Evolutionary conservation across 37 sponge, comb jelly and placozoan species (phyloP).

Genomic region (Aplysina aerophoba): DNA sequence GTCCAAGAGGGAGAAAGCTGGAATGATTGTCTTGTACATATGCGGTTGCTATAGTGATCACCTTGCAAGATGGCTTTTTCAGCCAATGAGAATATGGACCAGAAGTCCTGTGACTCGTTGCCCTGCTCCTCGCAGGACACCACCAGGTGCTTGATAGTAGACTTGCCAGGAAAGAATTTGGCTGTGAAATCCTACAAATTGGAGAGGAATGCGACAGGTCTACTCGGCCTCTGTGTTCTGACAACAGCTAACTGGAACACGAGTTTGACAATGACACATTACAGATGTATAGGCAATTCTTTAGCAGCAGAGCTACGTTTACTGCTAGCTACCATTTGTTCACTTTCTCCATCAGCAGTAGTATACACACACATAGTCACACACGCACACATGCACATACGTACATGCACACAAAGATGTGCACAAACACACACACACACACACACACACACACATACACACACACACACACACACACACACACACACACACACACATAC

Average conservation of each 20-base stretch:
- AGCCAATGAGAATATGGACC: conserved; percentile 7
- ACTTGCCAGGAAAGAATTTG: conserved; percentile 33
- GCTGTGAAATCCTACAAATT: conserved; percentile 15
- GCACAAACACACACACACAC: too few relatives aligned
- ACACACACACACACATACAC: too few relatives aligned
- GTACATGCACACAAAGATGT: too few relatives aligned
- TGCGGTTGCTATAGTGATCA: not conserved
- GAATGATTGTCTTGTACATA: too few relatives aligned
- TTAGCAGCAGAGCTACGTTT: not conserved
- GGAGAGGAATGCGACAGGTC: not conserved
- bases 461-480: too few relatives aligned
- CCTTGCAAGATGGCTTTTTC: not conserved
- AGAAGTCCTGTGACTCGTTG: conserved; percentile 55
- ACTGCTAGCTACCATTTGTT: too few relatives aligned
- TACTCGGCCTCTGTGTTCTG: too few relatives aligned
- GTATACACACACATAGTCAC: too few relatives aligned
- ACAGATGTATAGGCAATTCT: not conserved
- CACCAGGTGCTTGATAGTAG: conserved; percentile 45
- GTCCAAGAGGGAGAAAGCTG: too few relatives aligned
- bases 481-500: too few relatives aligned
- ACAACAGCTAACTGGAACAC: not conserved
- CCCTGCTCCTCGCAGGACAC: conserved; percentile 40
- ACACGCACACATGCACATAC: too few relatives aligned
- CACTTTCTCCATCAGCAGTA: too few relatives aligned
- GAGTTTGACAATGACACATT: not conserved